These are phyloP conservation scores for Austrolebias charrua DNA, from an alignment of 2,797 vertebrate genomes.

Conservation along the genomic window DNA sequence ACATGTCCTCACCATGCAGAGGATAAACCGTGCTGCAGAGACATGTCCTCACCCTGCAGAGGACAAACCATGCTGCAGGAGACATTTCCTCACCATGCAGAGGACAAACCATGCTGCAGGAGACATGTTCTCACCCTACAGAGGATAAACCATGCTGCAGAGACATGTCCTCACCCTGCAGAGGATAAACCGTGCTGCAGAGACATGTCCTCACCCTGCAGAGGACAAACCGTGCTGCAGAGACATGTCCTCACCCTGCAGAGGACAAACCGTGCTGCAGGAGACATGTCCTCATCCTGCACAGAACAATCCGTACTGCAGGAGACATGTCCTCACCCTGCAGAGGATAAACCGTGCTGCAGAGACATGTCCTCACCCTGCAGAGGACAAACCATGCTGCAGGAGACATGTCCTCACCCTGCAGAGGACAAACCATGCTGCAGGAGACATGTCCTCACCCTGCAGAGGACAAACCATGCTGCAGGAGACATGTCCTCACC, in stretches of 20 bases:
- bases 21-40: conserved; percentile 5
- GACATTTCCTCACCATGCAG: too few relatives aligned
- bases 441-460: too few relatives aligned
- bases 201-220: too few relatives aligned
- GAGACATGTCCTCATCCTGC: background rate
- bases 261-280: conserved; percentile 13
- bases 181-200: conserved; percentile 11
- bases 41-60: conserved; percentile 1
- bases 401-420: background rate
- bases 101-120: background rate
- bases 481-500: background rate
- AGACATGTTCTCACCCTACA: background rate
- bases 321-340: too few relatives aligned
- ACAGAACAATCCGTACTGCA: conserved; percentile 10
- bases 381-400: conserved; percentile 11
- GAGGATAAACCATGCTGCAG: conserved; percentile 12
- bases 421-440: conserved; percentile 9
- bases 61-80: conserved; percentile 4
- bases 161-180: background rate
- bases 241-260: background rate
- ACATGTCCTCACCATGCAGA: conserved; percentile 1
- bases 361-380: background rate
- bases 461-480: background rate
- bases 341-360: too few relatives aligned
- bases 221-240: background rate